Evolutionary conservation across 64 coral and sea anemone species (phyloP), one percentile per base, ranked within the genome.

Genomic region (Pachyseris speciosa): DNA sequence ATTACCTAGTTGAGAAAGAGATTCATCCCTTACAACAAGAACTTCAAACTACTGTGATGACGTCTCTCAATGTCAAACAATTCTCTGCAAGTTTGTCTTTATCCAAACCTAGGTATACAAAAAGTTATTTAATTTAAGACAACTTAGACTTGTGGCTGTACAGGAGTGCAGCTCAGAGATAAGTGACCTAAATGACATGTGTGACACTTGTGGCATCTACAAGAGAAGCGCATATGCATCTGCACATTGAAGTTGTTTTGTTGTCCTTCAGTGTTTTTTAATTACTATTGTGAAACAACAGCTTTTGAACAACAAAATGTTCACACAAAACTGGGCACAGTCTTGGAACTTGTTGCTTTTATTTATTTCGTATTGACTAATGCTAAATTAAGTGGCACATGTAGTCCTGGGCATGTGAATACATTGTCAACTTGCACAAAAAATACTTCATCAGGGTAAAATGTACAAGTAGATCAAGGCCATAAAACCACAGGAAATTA

Each of bases 101-200:
- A 52, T 76, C 73, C 73, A 76, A 76, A 52, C 73, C 73, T 48
- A 76, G 73, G 73, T 76, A 76, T 75, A 24, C 44, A 43, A 43
- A 27, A 75, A 4, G n/a, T n/a, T 36, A 75, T 40, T 27, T 75
- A 12, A 75, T 10, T 49, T 20, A 19, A 49, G 37, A 43, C 44
- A 49, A 40, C 72, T 43, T 38, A 40, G 20, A 75, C 0, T 24
- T 24, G 20, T 75, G 39, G 44, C 22, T 43, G 44, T 75, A 75
- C 44, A 27, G 17, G 37, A 75, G 37, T 75, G 8, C 69, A 72
- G 31, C 22, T 19, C 31, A 37, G 15, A 34, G 39, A 28, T 72
- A 34, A 72, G 31, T 17, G 31, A 37, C 2, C 3, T 33, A 19
- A 60, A 60, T 15, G 13, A 60, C 13, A 20, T 60, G 22, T 60